Percentiles rank a stretch among this genome's conserved stretches.
Evolutionary conservation across 1,140 invertebrate species (phyloP).

Genomic region (Drosophila littoralis): DNA sequence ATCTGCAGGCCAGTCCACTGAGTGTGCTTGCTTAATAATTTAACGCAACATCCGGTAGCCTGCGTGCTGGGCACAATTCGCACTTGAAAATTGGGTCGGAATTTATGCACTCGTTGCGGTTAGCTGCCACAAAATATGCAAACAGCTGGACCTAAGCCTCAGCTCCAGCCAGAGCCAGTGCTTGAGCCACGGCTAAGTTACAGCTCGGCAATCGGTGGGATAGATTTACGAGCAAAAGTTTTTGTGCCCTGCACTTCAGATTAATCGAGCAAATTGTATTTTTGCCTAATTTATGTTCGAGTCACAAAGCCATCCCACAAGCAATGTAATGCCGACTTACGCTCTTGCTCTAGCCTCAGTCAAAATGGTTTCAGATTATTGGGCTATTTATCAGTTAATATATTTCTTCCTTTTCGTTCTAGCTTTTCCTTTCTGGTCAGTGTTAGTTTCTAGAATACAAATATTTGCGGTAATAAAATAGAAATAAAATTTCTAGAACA

Average conservation of each 20-base stretch:
- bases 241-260: slow-evolving; percentile 74
- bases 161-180: background rate
- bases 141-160: slow-evolving; percentile 52
- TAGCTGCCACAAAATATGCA: slow-evolving; percentile 51
- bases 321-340: background rate
- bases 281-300: slow-evolving; percentile 71
- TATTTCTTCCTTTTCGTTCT: too few species aligned
- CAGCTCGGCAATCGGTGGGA: slow-evolving; percentile 31
- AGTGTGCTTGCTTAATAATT: slow-evolving; percentile 60
- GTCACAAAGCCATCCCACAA: slow-evolving; percentile 19
- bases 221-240: slow-evolving; percentile 75
- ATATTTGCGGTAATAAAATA: background rate
- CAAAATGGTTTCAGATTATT: too few species aligned
- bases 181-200: slow-evolving; percentile 12
- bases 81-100: slow-evolving; percentile 81
- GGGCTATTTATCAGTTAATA: too few species aligned
- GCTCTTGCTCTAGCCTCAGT: too few species aligned
- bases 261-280: slow-evolving; percentile 82
- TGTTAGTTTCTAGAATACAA: background rate
- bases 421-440: too few species aligned
- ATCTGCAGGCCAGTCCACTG: background rate
- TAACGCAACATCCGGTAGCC: slow-evolving; percentile 70
- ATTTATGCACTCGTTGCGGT: slow-evolving; percentile 78
- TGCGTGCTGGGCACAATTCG: slow-evolving; percentile 53
- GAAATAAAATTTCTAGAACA: background rate